Base-by-base conservation (phyloP, 1,140 invertebrate species). In the Vanessa tameamea region DNA sequence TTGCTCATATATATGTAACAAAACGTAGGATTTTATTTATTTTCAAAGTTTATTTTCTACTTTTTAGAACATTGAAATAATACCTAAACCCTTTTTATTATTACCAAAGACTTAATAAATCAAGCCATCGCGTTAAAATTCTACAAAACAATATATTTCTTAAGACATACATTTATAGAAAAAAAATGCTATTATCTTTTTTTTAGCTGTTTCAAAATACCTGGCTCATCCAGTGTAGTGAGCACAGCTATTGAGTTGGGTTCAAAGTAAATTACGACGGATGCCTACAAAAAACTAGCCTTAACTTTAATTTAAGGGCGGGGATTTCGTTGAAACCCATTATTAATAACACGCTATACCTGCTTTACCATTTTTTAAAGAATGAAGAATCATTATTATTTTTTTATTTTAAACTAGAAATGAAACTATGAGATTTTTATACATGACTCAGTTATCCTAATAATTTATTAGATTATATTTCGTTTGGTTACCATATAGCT, bases 301-400 rank as follows among this genome's bases (percentile, higher is more conserved):
- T 64, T 16, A 57, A 53, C 64, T 72, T 66, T 66, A 59, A 72
- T 67, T 61, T 66, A 57, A 64, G n/a, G 64, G 71, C 64, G 67
- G 59, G 47, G 51, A 31, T 65, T 55, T 47, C 23, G 8, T 47
- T 55, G 66, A 13, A 65, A 47, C 15, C 16, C 20, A 57, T 72
- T 61, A 37, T 61, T 61, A 61, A 61, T 61, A 61, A 61, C 57
- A 61, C 26, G 57, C 23, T 37, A 61, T 43, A 15, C 26, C n/a
- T 37, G 31, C 15, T 31, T 37, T 61, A 51, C 14, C n/a, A 57
- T 26, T 47, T 55, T 69, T 69, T 69, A 37, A 67, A n/a, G 15
- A 67, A 67, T 31, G n/a, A 23, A 55, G 3, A 55, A 55, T 55
- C 15, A 20, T n/a, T 55, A 16, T 55, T 55, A 50, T 5, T 43